phyloP scores from a whole-genome alignment of 2,113 vertebrate genomes.

The Pelecanus crispus region DNA sequence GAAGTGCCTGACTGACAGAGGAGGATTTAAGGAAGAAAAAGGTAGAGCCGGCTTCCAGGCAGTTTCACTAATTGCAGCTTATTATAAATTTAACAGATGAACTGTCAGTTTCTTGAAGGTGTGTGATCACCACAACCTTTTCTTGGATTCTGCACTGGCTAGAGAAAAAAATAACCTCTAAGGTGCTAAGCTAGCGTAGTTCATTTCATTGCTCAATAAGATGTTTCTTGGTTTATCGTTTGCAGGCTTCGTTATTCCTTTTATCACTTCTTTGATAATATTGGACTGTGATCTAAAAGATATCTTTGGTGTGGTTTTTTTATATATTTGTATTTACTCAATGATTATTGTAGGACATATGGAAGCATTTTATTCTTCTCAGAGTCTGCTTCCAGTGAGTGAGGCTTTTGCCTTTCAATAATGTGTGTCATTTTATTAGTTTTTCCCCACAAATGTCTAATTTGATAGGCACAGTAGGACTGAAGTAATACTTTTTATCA shows the following conservation, averaged over 20 bases:
- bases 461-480: neutral
- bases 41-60: neutral
- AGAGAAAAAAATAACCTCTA: neutral
- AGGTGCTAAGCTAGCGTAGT: neutral
- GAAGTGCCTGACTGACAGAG: constrained; percentile 14
- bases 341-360: neutral
- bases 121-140: neutral
- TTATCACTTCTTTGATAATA: neutral
- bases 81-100: constrained; percentile 34
- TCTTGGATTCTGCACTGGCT: neutral
- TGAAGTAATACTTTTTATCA: neutral
- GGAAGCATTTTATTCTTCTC: neutral
- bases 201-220: neutral
- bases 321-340: neutral
- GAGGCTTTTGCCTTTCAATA: neutral
- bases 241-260: neutral
- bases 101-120: neutral
- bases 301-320: neutral
- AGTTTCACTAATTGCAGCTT: constrained; percentile 33
- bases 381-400: neutral
- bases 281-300: neutral
- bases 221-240: neutral
- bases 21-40: neutral
- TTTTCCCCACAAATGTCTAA: neutral
- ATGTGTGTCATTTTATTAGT: neutral